phyloP scores from a whole-genome alignment of 2,888 invertebrate genomes.

The Venustoraphidia nigricollis region DNA sequence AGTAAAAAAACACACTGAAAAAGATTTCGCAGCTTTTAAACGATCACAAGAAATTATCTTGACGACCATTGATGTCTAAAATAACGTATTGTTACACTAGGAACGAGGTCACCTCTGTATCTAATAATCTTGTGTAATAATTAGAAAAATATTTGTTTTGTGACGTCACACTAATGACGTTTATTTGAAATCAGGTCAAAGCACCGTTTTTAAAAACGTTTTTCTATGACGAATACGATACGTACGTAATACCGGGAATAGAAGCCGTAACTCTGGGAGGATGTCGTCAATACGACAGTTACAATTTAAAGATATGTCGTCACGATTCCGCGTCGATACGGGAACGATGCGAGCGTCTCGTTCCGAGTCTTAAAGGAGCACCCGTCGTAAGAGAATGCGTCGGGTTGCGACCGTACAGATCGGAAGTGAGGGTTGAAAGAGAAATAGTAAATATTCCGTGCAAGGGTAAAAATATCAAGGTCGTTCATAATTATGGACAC shows the following conservation, averaged over 20 bases:
- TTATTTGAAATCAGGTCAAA: constrained; percentile 32
- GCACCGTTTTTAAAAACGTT: constrained; percentile 87
- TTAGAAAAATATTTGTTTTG: not conserved
- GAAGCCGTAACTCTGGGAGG: constrained; percentile 71
- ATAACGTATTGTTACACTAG: too few species aligned
- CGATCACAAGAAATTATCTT: too few species aligned
- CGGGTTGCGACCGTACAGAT: constrained; percentile 72
- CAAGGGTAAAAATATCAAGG: constrained; percentile 33
- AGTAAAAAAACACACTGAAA: too few species aligned
- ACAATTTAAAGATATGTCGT: constrained; percentile 45
- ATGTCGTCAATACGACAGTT: constrained; percentile 67
- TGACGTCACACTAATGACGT: not conserved
- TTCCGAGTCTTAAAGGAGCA: constrained; percentile 50
- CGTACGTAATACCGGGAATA: constrained; percentile 70
- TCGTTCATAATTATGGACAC: constrained; percentile 91
- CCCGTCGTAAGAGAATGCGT: constrained; percentile 48
- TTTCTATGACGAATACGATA: constrained; percentile 72
- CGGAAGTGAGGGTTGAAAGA: constrained; percentile 53
- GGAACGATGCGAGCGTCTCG: constrained; percentile 57
- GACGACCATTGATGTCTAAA: too few species aligned
- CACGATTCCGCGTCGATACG: constrained; percentile 63
- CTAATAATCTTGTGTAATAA: too few species aligned
- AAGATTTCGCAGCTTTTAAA: too few species aligned
- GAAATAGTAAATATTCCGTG: constrained; percentile 27
- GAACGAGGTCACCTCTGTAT: too few species aligned